Percentiles rank a stretch among this genome's conserved stretches.
Evolutionary conservation across 2,113 vertebrate species (phyloP).

Genomic region (Amazona vittata): DNA sequence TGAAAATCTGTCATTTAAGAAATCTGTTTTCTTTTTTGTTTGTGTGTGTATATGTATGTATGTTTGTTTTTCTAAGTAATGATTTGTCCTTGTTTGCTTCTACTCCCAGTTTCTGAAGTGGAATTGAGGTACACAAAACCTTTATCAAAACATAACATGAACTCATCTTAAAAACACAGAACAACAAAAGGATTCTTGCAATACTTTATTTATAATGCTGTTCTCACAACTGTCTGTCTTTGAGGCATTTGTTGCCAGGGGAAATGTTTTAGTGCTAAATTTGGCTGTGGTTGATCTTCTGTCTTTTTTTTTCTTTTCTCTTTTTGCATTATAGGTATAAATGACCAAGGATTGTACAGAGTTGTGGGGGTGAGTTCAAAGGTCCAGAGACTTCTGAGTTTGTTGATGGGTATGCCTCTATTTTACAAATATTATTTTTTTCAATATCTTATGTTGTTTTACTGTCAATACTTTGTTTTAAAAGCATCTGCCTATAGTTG

Average conservation of each 20-base stretch:
- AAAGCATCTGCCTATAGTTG: neutral
- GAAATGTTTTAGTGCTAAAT: neutral
- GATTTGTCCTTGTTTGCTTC: neutral
- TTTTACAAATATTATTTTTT: conserved; percentile 73
- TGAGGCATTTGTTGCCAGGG: neutral
- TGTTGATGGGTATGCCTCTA: conserved; percentile 92
- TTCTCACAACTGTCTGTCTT: neutral
- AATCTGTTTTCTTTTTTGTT: neutral
- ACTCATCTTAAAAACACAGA: neutral
- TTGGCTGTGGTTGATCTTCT: conserved; percentile 2
- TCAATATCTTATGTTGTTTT: conserved; percentile 23
- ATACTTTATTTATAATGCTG: conserved; percentile 1
- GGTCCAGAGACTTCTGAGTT: conserved; percentile 95
- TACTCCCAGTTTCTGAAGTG: neutral
- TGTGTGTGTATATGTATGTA: neutral
- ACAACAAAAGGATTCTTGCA: neutral
- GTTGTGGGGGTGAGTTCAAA: conserved; percentile 97
- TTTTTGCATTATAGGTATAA: conserved; percentile 84
- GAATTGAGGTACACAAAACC: neutral
- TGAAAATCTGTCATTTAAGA: neutral
- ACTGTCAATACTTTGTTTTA: neutral
- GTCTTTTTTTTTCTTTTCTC: neutral
- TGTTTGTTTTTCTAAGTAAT: neutral
- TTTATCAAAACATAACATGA: neutral
- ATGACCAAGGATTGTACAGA: conserved; percentile 97